Evolutionary conservation across 1,140 invertebrate genomes (phyloP), one percentile per base, ranked within the genome.

Genomic region (Pteromalus puparum): DNA sequence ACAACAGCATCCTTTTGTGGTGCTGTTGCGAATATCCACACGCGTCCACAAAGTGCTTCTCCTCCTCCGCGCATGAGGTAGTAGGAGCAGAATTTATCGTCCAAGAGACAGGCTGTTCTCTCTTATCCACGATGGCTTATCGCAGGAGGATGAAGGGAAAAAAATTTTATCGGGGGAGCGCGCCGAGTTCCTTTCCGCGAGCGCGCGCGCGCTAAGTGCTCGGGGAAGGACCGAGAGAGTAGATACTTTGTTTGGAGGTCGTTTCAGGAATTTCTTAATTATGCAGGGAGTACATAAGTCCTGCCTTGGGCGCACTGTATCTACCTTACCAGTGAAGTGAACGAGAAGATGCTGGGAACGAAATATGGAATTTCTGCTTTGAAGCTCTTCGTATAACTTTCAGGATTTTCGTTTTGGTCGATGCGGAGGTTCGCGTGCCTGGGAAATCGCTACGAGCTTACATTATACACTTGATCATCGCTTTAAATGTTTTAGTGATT

Each of bases 221-320:
- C 53, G 3, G 53, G 18, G 18, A 61, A 61, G 53, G 53, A 61
- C 53, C 53, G 53, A n/a, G 18, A 21, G 15, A n/a, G 21, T 61
- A 61, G 53, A 61, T n/a, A 61, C 53, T 61, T 61, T 61, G 6
- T 21, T 61, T 61, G 53, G 53, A 61, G 53, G 6, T 61, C 53
- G 53, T 70, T 70, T 70, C 67, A 38, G 72, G 72, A 74, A 74
- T 74, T 74, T 74, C 72, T 74, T 74, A 74, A 74, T 74, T 74
- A 74, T 42, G 28, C 34, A 10, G 28, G 15, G 72, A 74, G 53
- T 61, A n/a, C 53, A 61, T 61, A 61, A 61, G 53, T 61, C 18
- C 53, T 61, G 18, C 53, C 53, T 61, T 61, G 53, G 53, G 53
- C 53, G 53, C 53, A 61, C 53, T 61, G 21, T 21, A 61, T 61